A percentile compares a stretch with the other conserved stretches of the same genome.
phyloP scores from a whole-genome alignment of 2,797 vertebrate species.

The Graptemys geographica region DNA sequence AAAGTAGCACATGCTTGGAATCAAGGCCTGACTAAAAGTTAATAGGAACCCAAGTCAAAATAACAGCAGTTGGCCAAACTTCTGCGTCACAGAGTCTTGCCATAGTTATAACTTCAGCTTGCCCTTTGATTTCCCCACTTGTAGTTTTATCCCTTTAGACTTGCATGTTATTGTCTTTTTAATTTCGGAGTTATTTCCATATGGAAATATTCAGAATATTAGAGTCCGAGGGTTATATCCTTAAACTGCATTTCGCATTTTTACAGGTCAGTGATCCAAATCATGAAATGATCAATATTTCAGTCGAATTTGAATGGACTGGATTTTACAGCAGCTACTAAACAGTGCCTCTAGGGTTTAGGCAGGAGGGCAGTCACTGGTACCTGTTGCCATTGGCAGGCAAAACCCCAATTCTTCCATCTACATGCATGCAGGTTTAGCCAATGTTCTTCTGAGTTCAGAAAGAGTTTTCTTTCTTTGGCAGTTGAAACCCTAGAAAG shows the following conservation, averaged over 20 bases:
- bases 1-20: background rate
- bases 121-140: accelerated
- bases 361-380: accelerated
- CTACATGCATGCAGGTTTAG: background rate
- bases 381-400: background rate
- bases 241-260: background rate
- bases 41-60: background rate
- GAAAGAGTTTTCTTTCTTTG: background rate
- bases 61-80: background rate
- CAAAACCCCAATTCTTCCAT: background rate
- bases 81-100: accelerated
- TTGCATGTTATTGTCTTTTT: background rate
- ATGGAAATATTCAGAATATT: accelerated
- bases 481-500: accelerated
- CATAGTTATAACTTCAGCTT: background rate
- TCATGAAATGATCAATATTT: accelerated
- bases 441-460: background rate
- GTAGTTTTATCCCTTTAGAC: background rate
- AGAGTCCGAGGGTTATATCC: background rate
- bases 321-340: accelerated
- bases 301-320: accelerated
- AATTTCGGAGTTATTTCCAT: background rate
- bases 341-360: accelerated
- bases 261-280: accelerated
- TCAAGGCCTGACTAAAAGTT: background rate